Evolutionary conservation across 2,113 vertebrate genomes (phyloP).

Genomic region (Mellivora capensis): DNA sequence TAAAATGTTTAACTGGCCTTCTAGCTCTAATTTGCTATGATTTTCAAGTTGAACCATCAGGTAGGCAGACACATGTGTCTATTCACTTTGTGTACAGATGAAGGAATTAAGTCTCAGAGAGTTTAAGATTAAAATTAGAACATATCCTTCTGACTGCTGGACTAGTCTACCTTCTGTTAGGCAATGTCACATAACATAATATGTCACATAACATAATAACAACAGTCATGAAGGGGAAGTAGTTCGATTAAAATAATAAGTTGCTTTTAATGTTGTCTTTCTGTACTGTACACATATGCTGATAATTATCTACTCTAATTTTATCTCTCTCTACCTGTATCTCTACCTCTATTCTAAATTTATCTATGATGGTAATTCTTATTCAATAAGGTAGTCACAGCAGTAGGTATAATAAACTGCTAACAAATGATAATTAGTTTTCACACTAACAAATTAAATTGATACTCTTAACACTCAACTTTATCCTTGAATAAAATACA

Average conservation of each 20-base stretch:
- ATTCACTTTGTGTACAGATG: background rate
- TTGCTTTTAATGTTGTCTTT: background rate
- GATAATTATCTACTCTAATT: background rate
- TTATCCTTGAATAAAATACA: slow-evolving; percentile 33
- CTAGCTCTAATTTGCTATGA: background rate
- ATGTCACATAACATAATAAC: background rate
- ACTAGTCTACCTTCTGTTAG: background rate
- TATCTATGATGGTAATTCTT: background rate
- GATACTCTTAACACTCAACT: background rate
- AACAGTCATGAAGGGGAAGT: background rate
- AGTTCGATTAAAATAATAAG: background rate
- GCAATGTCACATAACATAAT: background rate
- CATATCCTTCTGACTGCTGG: background rate
- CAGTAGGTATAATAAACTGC: background rate
- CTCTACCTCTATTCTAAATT: background rate
- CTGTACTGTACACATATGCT: background rate
- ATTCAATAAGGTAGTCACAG: background rate
- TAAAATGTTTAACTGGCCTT: background rate
- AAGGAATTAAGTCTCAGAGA: background rate
- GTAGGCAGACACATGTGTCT: background rate
- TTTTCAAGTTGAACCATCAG: background rate
- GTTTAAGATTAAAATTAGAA: background rate
- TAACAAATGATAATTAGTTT: slow-evolving; percentile 39
- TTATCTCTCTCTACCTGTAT: background rate
- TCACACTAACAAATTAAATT: slow-evolving; percentile 38